Conservation (phyloP, 2,113 vertebrate genomes). For the Oceanodroma tethys region DNA sequence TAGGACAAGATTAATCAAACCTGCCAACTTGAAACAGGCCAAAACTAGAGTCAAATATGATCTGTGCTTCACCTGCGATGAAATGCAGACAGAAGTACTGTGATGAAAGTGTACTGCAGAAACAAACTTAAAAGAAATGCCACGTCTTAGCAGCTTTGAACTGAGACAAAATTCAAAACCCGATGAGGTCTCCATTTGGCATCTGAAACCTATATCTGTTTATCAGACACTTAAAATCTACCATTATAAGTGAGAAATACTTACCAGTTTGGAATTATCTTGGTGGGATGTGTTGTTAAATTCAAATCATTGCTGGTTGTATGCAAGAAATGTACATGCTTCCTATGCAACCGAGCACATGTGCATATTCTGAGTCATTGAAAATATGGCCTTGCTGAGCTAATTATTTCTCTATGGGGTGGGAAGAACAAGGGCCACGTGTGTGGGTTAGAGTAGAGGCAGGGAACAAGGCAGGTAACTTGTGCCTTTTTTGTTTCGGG, state of each 20-base stretch:
- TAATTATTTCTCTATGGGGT: background rate
- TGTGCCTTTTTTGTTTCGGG: background rate
- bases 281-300: background rate
- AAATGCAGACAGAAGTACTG: background rate
- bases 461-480: background rate
- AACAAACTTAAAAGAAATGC: background rate
- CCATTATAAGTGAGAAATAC: background rate
- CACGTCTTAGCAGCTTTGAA: background rate
- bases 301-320: background rate
- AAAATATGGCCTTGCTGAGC: background rate
- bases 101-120: background rate
- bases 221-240: background rate
- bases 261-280: background rate
- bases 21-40: background rate
- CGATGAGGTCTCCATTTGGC: background rate
- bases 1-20: slow-evolving; percentile 12
- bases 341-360: rapidly evolving
- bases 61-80: background rate
- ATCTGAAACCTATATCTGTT: background rate
- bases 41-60: background rate
- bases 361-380: background rate
- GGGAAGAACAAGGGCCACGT: background rate
- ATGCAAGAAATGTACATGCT: background rate
- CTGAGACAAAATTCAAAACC: background rate
- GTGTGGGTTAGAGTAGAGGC: background rate